Conservation (phyloP, 2,797 vertebrate genomes). For the Lacerta bilineata region DNA sequence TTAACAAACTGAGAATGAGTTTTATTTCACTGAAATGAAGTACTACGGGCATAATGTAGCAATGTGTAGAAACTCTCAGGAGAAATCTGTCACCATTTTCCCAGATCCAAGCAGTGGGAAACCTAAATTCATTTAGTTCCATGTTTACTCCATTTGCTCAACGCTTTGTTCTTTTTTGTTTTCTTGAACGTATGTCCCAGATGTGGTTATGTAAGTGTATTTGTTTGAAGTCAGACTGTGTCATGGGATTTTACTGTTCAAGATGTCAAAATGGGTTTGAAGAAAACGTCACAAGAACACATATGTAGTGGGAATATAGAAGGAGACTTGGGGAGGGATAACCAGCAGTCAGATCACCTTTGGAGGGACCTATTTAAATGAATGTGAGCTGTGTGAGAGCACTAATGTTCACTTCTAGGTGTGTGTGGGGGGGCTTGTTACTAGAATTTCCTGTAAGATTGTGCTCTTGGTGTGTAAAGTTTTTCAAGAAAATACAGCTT, state of each 20-base stretch:
- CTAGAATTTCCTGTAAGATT: neutral
- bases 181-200: conserved; percentile 36
- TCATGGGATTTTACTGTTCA: conserved; percentile 32
- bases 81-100: conserved; percentile 36
- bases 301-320: neutral
- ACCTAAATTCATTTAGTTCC: conserved; percentile 27
- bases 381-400: neutral
- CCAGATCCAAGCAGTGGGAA: conserved; percentile 20
- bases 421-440: neutral
- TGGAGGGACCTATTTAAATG: neutral
- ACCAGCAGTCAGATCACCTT: neutral
- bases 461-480: neutral
- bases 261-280: conserved; percentile 24
- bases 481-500: neutral
- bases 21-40: conserved; percentile 13
- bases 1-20: neutral
- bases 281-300: neutral
- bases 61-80: conserved; percentile 35
- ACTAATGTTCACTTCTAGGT: neutral
- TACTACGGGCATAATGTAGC: conserved; percentile 2
- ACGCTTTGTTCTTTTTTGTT: conserved; percentile 35
- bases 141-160: conserved; percentile 40
- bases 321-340: neutral
- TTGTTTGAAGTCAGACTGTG: conserved; percentile 15
- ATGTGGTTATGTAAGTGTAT: conserved; percentile 21